Evolutionary conservation across 2,113 vertebrate genomes (phyloP), one percentile per base, ranked within the genome.

Genomic region (Collichthys lucidus): DNA sequence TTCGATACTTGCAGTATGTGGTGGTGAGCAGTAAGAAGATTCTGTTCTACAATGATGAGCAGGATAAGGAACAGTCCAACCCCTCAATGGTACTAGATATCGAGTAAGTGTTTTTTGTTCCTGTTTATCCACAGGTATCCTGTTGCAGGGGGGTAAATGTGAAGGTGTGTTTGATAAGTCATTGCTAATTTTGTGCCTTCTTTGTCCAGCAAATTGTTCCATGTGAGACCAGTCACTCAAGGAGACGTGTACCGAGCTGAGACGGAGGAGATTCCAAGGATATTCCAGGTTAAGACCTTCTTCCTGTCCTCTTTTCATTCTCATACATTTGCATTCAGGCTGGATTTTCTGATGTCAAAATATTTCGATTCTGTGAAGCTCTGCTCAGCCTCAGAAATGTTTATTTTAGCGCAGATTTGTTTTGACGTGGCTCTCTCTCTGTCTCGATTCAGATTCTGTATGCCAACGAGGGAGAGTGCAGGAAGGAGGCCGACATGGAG

Each of bases 21-120:
- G 98, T 99, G 72, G 98, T 99, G 79, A 99, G 98, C 96, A 99
- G 98, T 93, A 99, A 98, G 94, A 99, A 99, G 94, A 99, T 99
- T 85, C 90, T 99, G 70, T 99, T 99, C 92, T 99, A 99, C 93
- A 99, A 99, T 4, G 98, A 99, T 60, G 98, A 99, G 91, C 96
- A 96, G 92, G 97, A 99, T 92, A 99, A 98, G 89, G 98, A 99
- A 74, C 98, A 97, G 85, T 99, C 97, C 69, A 99, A 96, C 92
- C 98, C 98, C 29, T 99, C 96, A 10, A 98, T 99, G 98, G 98
- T 99, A 93, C 96, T 99, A 78, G 98, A 99, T 91, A 99, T 99
- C 86, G 98, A 99, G 98, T 99, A 93, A 97, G 98, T 98, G 76
- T n/a, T 42, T 61, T 11, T 15, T 64, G 0, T 2, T 47, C 1